Base-by-base conservation (phyloP, 2,797 vertebrate genomes). In the Anisognathus igniventris region DNA sequence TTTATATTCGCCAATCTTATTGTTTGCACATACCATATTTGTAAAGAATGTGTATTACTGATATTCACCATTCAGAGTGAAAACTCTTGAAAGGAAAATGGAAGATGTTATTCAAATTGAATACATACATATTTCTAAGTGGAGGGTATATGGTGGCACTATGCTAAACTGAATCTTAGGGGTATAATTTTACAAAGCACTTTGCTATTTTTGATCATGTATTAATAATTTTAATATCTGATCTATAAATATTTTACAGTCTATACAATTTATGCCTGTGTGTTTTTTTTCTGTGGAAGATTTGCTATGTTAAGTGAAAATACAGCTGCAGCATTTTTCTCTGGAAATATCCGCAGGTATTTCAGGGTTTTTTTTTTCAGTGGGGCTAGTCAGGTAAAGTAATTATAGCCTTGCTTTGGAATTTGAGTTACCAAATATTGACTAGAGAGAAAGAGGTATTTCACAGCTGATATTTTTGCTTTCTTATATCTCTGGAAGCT, bases 171-270 rank as follows among this genome's bases (percentile, higher is more conserved):
- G 91, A 68, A 25, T 73, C 58, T 89, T 3, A 3, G 15, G 9
- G 66, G 24, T n/a, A 73, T 70, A 95, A 62, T 71, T 54, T 14
- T 83, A 72, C 31, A 94, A 76, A 2, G 39, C 7, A 56, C 75
- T 70, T 79, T 53, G 12, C 12, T 66, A 88, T 58, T 93, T 95
- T 86, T 44, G 8, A 73, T 88, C 27, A 68, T 60, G 72, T 76
- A 83, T 86, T 91, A 91, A 89, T 90, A 42, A 95, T 95, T 95
- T 96, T 95, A 96, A 70, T 86, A 86, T 82, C 47, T 31, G 42
- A 31, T 68, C 76, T 93, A 93, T 92, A 94, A 93, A 94, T 94
- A 88, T 90, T 94, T 97, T 92, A 88, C 25, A 17, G 75, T 74
- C 19, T 22, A 53, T 67, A 75, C 25, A 64, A 33, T 78, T 84